Evolutionary conservation across 2,113 vertebrate species (phyloP).

Genomic region (Stigmatopora nigra): DNA sequence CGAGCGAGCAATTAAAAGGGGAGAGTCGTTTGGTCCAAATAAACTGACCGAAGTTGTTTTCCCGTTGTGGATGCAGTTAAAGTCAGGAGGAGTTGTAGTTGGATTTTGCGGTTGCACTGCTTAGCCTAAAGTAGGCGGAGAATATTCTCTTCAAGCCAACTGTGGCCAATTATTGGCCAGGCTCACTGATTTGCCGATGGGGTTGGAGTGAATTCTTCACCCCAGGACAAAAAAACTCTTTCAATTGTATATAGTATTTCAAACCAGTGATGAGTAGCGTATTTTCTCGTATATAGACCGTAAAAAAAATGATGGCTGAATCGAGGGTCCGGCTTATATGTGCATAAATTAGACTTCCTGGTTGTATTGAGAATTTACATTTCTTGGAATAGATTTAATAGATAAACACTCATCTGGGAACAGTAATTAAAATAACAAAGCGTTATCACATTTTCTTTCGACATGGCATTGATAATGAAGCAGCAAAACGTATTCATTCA

Average conservation of each 20-base stretch:
- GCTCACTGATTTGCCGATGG: slow-evolving; percentile 30
- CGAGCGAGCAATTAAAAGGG: slow-evolving; percentile 13
- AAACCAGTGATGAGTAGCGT: no score
- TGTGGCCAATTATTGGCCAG: slow-evolving; percentile 55
- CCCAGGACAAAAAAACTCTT: slow-evolving; percentile 12
- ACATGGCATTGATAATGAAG: no score
- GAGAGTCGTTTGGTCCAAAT: not conserved
- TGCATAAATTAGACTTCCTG: no score
- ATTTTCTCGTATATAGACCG: not conserved
- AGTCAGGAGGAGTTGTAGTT: slow-evolving; percentile 24
- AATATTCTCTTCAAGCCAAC: slow-evolving; percentile 54
- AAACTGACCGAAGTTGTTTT: slow-evolving; percentile 11
- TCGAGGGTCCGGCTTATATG: no score
- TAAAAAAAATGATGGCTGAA: not conserved
- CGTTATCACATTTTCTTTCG: no score
- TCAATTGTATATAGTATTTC: not conserved
- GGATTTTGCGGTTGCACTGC: slow-evolving; percentile 40
- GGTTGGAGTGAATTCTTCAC: slow-evolving; percentile 20
- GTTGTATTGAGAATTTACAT: no score
- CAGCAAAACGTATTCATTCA: no score
- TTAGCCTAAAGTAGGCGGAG: slow-evolving; percentile 40
- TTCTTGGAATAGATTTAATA: no score
- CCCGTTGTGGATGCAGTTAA: slow-evolving; percentile 16
- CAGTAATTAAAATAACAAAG: no score
- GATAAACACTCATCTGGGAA: no score